Evolutionary conservation across 1,140 invertebrate species (phyloP).

Genomic region (Sycophila sp.): DNA sequence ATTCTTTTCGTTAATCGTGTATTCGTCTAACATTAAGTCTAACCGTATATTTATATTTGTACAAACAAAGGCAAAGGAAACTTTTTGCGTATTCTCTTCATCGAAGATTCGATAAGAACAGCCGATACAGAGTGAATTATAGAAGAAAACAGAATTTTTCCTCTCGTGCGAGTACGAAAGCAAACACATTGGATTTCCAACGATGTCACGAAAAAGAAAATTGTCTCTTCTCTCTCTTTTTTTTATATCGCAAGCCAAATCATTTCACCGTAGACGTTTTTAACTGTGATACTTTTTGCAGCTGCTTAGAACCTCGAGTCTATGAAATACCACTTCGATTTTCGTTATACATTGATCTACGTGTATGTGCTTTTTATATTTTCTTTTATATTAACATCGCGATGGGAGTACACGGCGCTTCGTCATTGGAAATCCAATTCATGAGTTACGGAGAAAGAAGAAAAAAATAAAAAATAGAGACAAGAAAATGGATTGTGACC

Average conservation of each 20-base stretch:
- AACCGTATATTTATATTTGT: slow-evolving; percentile 6
- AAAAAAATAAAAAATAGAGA: background rate
- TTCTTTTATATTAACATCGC: background rate
- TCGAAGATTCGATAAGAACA: background rate
- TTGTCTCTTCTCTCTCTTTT: background rate
- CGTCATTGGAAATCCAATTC: slow-evolving; percentile 10
- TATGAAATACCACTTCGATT: background rate
- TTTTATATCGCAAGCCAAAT: background rate
- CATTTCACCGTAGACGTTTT: slow-evolving; percentile 3
- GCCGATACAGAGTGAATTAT: no score
- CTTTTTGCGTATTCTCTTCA: background rate
- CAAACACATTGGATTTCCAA: slow-evolving; percentile 27
- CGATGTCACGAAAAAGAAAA: background rate
- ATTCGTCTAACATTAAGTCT: background rate
- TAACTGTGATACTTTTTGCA: slow-evolving; percentile 30
- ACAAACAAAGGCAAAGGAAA: background rate
- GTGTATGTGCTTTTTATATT: background rate
- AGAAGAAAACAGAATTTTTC: background rate
- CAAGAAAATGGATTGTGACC: background rate
- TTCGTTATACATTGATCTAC: background rate
- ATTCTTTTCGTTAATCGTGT: slow-evolving; percentile 16
- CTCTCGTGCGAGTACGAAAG: background rate
- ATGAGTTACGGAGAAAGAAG: background rate
- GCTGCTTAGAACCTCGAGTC: background rate
- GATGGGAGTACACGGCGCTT: no score